These are phyloP conservation scores for Xylota segnis DNA, from an alignment of 2,888 invertebrate species.

Conservation along the genomic window DNA sequence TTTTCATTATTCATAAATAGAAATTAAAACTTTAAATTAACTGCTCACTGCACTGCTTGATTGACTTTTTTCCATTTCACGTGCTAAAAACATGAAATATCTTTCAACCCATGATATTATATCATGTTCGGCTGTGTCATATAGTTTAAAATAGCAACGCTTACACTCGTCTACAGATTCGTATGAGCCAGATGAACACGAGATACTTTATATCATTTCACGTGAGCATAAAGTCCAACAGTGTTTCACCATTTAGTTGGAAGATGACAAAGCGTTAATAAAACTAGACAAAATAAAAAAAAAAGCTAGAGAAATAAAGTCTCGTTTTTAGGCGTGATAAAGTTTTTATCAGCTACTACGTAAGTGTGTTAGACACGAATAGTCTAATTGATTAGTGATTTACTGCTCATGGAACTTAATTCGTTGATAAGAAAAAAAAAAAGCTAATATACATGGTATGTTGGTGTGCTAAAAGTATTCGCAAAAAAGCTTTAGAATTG, in stretches of 20 bases:
- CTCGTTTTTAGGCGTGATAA: not conserved
- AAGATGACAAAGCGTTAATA: conserved; percentile 5
- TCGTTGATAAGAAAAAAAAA: no score
- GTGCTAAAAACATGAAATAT: not conserved
- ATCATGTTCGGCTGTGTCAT: not conserved
- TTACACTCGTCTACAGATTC: not conserved
- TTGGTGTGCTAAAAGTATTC: no score
- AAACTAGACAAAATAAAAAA: not conserved
- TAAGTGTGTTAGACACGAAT: not conserved
- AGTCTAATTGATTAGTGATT: no score
- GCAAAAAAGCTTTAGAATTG: no score
- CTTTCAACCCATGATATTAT: not conserved
- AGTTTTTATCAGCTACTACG: not conserved
- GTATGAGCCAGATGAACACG: conserved; percentile 3
- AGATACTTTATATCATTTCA: conserved; percentile 7
- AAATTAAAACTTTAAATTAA: no score
- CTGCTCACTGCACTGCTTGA: not conserved
- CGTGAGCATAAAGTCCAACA: conserved; percentile 12
- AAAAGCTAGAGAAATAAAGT: not conserved
- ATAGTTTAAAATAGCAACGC: not conserved
- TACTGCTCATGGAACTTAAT: no score
- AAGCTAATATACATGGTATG: no score
- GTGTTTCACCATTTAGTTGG: not conserved
- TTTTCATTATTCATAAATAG: no score
- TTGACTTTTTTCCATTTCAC: not conserved